Evolutionary conservation across 1,140 invertebrate species (phyloP).

Genomic region (Goniozus legneri): DNA sequence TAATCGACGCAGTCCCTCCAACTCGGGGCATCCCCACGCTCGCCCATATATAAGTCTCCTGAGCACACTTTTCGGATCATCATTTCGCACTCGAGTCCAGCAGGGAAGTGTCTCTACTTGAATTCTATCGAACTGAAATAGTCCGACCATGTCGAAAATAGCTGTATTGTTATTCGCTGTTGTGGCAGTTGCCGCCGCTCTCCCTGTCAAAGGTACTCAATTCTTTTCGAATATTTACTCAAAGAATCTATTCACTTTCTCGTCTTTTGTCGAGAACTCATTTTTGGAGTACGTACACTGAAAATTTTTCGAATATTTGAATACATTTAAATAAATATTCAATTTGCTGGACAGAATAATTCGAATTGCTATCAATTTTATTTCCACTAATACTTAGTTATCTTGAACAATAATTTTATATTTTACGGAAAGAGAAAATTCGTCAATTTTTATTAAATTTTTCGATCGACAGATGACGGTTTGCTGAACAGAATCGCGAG

Average conservation of each 20-base stretch:
- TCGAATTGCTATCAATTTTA: too few species aligned
- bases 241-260: slow-evolving; percentile 1
- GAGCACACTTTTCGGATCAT: slow-evolving; percentile 12
- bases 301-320: background rate
- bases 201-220: background rate
- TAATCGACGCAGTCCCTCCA: background rate
- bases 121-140: background rate
- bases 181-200: background rate
- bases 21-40: slow-evolving; percentile 18
- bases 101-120: background rate
- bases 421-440: background rate
- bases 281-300: background rate
- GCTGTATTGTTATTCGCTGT: slow-evolving; percentile 1
- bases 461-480: background rate
- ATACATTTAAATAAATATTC: background rate
- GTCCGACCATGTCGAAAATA: slow-evolving; percentile 10
- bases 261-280: background rate
- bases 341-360: too few species aligned
- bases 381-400: background rate
- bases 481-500: slow-evolving; percentile 1
- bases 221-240: slow-evolving; percentile 3
- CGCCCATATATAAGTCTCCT: slow-evolving; percentile 20
- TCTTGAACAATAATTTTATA: background rate
- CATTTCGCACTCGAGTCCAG: slow-evolving; percentile 14
- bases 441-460: background rate